phyloP scores from a whole-genome alignment of 1,140 invertebrate genomes.

The Vanessa tameamea region DNA sequence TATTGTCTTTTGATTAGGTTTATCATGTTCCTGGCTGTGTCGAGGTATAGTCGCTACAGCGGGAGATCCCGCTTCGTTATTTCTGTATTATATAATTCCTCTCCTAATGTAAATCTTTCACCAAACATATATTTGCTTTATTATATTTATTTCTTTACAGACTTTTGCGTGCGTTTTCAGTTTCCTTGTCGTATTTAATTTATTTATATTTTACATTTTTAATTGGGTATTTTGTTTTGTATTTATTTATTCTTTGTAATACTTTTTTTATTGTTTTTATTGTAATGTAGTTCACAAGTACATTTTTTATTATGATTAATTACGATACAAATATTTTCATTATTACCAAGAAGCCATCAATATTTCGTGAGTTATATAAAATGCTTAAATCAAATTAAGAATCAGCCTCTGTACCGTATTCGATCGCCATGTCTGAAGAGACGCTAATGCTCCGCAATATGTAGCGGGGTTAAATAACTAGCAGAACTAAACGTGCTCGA shows the following conservation, averaged over 20 bases:
- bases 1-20: slow-evolving; percentile 67
- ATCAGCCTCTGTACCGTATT: background rate
- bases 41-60: slow-evolving; percentile 6
- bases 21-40: slow-evolving; percentile 43
- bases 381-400: background rate
- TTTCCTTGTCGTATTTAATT: too few relatives aligned
- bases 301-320: too few relatives aligned
- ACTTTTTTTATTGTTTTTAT: too few relatives aligned
- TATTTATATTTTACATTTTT: too few relatives aligned
- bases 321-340: too few relatives aligned
- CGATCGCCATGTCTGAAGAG: background rate
- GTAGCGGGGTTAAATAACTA: background rate
- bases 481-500: background rate
- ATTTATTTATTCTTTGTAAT: too few relatives aligned
- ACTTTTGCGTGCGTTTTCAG: background rate
- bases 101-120: background rate
- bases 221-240: too few relatives aligned
- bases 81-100: background rate
- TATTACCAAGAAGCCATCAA: too few relatives aligned
- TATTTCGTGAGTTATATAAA: too few relatives aligned
- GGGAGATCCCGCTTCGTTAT: slow-evolving; percentile 6
- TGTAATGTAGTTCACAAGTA: too few relatives aligned
- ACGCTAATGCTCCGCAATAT: background rate
- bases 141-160: too few relatives aligned
- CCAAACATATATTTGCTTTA: too few relatives aligned